Base-by-base conservation (phyloP, 2,113 vertebrate species). In the Balaeniceps rex region DNA sequence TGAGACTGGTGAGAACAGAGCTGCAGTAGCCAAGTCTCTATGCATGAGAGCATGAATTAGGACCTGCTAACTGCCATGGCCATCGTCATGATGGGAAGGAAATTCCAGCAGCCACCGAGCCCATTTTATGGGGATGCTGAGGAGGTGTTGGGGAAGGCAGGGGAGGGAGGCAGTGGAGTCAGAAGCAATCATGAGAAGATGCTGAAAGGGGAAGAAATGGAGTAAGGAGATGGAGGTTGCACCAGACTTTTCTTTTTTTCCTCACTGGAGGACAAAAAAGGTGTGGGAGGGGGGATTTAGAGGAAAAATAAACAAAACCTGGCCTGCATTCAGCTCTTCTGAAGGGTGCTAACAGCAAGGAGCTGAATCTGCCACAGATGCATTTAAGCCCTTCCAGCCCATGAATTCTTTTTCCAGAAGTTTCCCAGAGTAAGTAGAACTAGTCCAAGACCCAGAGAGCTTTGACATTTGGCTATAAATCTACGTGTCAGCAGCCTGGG, bases 371-470 rank as follows among this genome's bases (percentile, higher is more conserved):
- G 65, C 77, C 77, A 72, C 70, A 71, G 91, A 88, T 68, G 71
- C 72, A 92, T 92, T 91, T 79, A 88, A 93, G 57, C 63, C 91
- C 72, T 92, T 94, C 92, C 92, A 90, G 78, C 64, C 64, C 65
- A 88, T 17, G 87, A 91, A 93, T 91, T 93, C 90, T 74, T 94
- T 94, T 96, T 94, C 90, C 95, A 96, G 95, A 96, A 93, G 90
- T 94, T 94, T 96, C 93, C 64, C 93, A 93, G 95, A 84, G 87
- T 47, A 58, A 90, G 87, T 36, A 86, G 84, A 93, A 61, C 12
- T 51, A 75, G 88, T 83, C 95, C 91, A 95, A 87, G 63, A 74
- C 57, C 33, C 60, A 21, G 93, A 91, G 77, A 86, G 76, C 84
- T 93, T 85, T 94, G 93, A 91, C 88, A 87, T 88, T 87, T 65